phyloP scores from a whole-genome alignment of 1,140 invertebrate genomes.

The Lordiphosa collinella region DNA sequence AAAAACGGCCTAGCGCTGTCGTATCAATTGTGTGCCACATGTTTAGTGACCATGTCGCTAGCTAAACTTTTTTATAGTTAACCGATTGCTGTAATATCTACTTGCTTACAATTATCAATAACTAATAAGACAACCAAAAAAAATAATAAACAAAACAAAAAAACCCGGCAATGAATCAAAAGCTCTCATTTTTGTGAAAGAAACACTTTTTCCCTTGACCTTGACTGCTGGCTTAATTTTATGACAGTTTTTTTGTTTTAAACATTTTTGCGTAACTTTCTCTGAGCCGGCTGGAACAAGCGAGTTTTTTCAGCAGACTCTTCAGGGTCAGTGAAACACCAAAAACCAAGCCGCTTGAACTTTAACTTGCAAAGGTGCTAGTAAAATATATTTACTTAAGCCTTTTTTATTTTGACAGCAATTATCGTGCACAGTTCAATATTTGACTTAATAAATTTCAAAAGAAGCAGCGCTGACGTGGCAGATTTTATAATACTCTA shows the following conservation, averaged over 20 bases:
- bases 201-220: conserved; percentile 60
- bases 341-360: conserved; percentile 29
- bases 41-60: conserved; percentile 75
- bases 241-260: conserved; percentile 44
- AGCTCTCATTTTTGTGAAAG: conserved; percentile 19
- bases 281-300: conserved; percentile 24
- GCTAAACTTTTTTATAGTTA: conserved; percentile 13
- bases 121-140: conserved; percentile 20
- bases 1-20: conserved; percentile 41
- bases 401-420: conserved; percentile 42
- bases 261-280: conserved; percentile 66
- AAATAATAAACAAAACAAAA: conserved; percentile 21
- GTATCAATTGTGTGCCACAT: conserved; percentile 76
- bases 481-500: too few relatives aligned
- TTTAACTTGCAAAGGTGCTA: conserved; percentile 21
- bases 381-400: conserved; percentile 13
- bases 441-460: conserved; percentile 42
- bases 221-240: conserved; percentile 41
- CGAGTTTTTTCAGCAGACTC: conserved; percentile 20
- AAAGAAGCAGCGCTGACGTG: conserved; percentile 4
- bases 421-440: conserved; percentile 49
- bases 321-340: conserved; percentile 65
- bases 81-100: conserved; percentile 36
- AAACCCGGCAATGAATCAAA: conserved; percentile 30
- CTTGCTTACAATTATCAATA: conserved; percentile 29